Evolutionary conservation across 1,140 invertebrate species (phyloP).

Genomic region (Calliphora vicina): DNA sequence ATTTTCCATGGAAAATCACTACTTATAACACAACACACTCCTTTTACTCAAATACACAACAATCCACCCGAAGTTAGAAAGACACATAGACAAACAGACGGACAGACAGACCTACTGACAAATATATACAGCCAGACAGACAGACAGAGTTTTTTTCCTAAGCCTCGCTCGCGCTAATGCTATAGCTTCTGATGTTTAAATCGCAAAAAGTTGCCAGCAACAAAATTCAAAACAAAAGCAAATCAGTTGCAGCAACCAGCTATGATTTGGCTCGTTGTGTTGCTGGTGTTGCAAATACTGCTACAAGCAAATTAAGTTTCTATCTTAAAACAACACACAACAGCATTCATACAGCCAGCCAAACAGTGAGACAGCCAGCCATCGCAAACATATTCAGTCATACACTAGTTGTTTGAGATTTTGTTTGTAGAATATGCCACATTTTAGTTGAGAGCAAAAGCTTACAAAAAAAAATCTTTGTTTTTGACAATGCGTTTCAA

Average conservation of each 20-base stretch:
- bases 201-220: background rate
- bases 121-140: background rate
- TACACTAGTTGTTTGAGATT: background rate
- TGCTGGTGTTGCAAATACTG: slow-evolving; percentile 18
- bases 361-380: background rate
- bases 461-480: background rate
- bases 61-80: slow-evolving; percentile 30
- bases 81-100: background rate
- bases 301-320: background rate
- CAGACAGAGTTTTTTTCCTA: background rate
- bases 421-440: background rate
- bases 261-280: background rate
- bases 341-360: background rate
- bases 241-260: slow-evolving; percentile 4
- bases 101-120: background rate
- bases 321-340: no score
- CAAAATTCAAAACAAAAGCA: background rate
- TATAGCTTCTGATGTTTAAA: slow-evolving; percentile 18
- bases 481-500: slow-evolving; percentile 30
- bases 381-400: no score
- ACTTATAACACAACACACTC: slow-evolving; percentile 29
- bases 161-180: slow-evolving; percentile 25
- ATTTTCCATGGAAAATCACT: slow-evolving; percentile 30
- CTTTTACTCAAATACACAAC: slow-evolving; percentile 20
- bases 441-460: background rate